Conservation (phyloP, 2,113 vertebrate genomes). For the Crotalus viridis region DNA sequence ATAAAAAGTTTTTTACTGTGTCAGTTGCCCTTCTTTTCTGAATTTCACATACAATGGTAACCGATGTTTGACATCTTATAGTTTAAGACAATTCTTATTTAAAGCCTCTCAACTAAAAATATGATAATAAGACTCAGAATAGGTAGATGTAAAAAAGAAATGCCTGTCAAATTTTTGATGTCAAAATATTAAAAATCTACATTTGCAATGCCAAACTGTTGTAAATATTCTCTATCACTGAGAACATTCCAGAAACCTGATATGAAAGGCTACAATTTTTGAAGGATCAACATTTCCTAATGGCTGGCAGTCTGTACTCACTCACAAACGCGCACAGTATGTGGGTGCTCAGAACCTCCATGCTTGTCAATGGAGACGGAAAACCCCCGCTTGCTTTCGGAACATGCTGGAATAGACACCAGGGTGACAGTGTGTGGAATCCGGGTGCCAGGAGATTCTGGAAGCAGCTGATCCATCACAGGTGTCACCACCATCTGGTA, state of each 20-base stretch:
- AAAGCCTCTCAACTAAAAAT: neutral
- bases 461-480: conserved; percentile 81
- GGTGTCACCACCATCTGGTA: conserved; percentile 93
- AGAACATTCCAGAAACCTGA: neutral
- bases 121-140: neutral
- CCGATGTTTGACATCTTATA: neutral
- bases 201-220: neutral
- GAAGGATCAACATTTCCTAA: neutral
- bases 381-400: conserved; percentile 87
- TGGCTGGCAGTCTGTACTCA: conserved; percentile 65
- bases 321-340: conserved; percentile 90
- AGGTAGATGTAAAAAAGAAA: neutral
- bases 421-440: conserved; percentile 97
- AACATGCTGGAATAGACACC: conserved; percentile 89
- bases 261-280: neutral
- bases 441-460: conserved; percentile 82
- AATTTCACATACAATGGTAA: neutral
- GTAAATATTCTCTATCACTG: neutral
- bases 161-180: neutral
- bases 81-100: neutral
- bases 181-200: neutral
- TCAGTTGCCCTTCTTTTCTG: neutral
- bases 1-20: neutral
- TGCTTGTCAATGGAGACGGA: conserved; percentile 89
- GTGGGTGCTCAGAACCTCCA: conserved; percentile 76